Evolutionary conservation across 2,113 vertebrate genomes (phyloP).

Genomic region (Struthidea cinerea): DNA sequence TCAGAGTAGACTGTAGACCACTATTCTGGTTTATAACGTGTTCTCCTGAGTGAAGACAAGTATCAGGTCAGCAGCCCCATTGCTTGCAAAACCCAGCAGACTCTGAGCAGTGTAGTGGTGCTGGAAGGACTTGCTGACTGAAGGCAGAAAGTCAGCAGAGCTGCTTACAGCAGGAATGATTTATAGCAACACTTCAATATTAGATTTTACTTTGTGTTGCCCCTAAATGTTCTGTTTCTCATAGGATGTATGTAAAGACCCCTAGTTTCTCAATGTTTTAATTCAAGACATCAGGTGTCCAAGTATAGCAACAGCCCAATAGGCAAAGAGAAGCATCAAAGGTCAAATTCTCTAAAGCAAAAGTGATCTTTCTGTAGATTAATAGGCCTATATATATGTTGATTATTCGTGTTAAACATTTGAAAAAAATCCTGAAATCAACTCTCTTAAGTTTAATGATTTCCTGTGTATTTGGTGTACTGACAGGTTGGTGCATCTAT

Average conservation of each 20-base stretch:
- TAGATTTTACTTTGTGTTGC: not conserved
- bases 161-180: not conserved
- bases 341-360: not conserved
- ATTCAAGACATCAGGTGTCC: not conserved
- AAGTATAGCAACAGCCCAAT: not conserved
- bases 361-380: not conserved
- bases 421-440: not conserved
- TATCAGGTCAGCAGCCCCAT: not conserved
- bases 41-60: not conserved
- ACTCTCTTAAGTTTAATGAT: not conserved
- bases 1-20: not conserved
- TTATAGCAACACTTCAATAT: not conserved
- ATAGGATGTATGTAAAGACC: not conserved
- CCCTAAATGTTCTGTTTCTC: not conserved
- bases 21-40: not conserved
- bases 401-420: not conserved
- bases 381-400: not conserved
- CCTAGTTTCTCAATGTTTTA: not conserved
- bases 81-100: not conserved
- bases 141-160: not conserved
- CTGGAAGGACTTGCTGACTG: not conserved
- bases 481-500: not conserved
- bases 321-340: not conserved
- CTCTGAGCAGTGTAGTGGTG: not conserved
- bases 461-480: not conserved